A percentile compares a stretch with the other conserved stretches of the same genome.
phyloP scores from a whole-genome alignment of 2,797 vertebrate species.

The Danio albolineatus region DNA sequence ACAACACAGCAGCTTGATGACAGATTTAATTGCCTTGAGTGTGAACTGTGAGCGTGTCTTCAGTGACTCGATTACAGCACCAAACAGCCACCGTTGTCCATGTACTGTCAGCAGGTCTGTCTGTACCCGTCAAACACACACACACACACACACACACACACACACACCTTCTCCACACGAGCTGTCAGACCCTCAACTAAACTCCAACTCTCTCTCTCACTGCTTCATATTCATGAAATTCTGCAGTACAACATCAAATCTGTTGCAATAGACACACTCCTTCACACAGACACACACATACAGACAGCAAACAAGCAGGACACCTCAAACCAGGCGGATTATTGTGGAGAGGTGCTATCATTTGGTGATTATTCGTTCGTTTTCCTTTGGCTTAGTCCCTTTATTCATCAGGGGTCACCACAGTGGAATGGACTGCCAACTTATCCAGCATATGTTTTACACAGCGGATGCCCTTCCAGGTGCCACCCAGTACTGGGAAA shows the following conservation, averaged over 20 bases:
- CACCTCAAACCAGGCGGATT: background rate
- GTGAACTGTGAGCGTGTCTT: background rate
- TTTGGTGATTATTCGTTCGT: no score
- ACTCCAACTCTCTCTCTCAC: constrained; percentile 22
- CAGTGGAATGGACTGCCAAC: no score
- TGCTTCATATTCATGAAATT: constrained; percentile 42
- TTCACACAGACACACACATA: background rate
- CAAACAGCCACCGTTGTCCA: background rate
- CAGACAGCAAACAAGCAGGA: constrained; percentile 1
- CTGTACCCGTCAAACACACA: constrained; percentile 2
- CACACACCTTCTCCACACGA: no score
- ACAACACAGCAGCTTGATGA: background rate
- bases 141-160: background rate
- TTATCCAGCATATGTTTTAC: no score
- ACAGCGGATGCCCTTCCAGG: no score
- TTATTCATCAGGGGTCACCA: no score
- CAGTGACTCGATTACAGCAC: background rate
- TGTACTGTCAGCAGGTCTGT: background rate
- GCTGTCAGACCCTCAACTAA: constrained; percentile 19
- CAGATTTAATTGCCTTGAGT: background rate
- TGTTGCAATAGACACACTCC: background rate
- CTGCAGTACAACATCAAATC: constrained; percentile 18
- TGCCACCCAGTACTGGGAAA: no score
- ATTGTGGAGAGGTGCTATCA: background rate
- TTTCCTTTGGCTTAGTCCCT: no score